phyloP scores from a whole-genome alignment of 2,113 vertebrate genomes.

The chimpanzee (Pan troglodytes) region NHGRI_mPanTro3-v2.1_pri NC_072403.2:165405001-165405500 shows the following conservation, averaged over 20 bases:
- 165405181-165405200: neutral
- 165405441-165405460: neutral
- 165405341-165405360: neutral
- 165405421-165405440: neutral
- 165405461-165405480: neutral
- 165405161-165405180: too few relatives aligned
- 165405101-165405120: neutral
- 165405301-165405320: neutral
- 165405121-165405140: neutral
- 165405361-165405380: fast-evolving
- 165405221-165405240: neutral
- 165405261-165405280: neutral
- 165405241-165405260: neutral
- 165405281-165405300: neutral
- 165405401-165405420: neutral
- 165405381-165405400: neutral
- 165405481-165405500: neutral
- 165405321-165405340: neutral
- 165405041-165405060: neutral
- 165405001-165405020: neutral
- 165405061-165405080: neutral
- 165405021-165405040: neutral
- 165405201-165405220: neutral
- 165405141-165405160: neutral
- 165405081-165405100: neutral